These are phyloP conservation scores for Tromatobia lineatoria DNA, from an alignment of 2,888 invertebrate species.

Conservation along the genomic window DNA sequence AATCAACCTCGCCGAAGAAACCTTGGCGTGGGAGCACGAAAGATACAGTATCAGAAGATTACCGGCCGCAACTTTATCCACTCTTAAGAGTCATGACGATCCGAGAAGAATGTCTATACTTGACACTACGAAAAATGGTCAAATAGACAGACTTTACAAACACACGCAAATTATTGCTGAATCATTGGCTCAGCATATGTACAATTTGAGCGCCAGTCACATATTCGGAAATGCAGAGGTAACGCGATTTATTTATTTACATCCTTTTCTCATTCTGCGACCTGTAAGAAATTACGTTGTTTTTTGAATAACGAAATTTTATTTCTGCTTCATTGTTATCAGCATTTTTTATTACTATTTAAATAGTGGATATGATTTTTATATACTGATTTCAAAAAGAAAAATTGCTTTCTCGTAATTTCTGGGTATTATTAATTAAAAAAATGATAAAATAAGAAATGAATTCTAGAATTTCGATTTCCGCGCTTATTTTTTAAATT, in stretches of 20 bases:
- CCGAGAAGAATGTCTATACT: conserved; percentile 88
- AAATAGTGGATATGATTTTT: too few relatives aligned
- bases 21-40: conserved; percentile 98
- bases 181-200: conserved; percentile 93
- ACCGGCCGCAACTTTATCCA: conserved; percentile 96
- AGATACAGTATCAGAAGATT: conserved; percentile 96
- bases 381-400: too few relatives aligned
- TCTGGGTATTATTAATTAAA: too few relatives aligned
- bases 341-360: too few relatives aligned
- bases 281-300: not conserved
- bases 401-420: too few relatives aligned
- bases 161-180: conserved; percentile 93
- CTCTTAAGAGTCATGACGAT: conserved; percentile 90
- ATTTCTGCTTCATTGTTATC: too few relatives aligned
- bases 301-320: too few relatives aligned
- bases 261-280: not conserved
- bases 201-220: conserved; percentile 88
- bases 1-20: conserved; percentile 97
- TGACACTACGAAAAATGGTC: conserved; percentile 88
- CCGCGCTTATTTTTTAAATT: too few relatives aligned
- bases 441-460: too few relatives aligned
- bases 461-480: too few relatives aligned
- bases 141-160: conserved; percentile 87
- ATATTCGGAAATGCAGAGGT: conserved; percentile 93
- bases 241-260: conserved; percentile 79